Evolutionary conservation across 2,888 invertebrate genomes (phyloP).

Genomic region (Choreutis nemorana): DNA sequence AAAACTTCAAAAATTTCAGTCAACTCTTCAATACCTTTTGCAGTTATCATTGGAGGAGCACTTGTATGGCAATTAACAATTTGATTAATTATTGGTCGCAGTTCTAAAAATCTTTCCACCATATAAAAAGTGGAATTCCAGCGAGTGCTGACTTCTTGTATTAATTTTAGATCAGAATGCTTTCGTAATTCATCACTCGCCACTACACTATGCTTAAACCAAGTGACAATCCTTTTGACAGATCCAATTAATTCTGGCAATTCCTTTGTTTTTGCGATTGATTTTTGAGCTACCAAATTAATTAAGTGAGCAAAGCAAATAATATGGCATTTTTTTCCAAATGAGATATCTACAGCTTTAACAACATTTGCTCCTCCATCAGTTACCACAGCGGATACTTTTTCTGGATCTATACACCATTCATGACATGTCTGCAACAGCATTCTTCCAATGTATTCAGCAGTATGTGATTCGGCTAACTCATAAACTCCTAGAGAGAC

Average conservation of each 20-base stretch:
- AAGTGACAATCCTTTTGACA: conserved; percentile 11
- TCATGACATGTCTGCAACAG: conserved; percentile 4
- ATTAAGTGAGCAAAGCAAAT: conserved; percentile 9
- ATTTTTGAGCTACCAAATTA: conserved; percentile 14
- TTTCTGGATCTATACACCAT: conserved; percentile 4
- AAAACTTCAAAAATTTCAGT: too few species aligned
- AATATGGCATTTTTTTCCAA: conserved; percentile 11
- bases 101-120: conserved; percentile 10
- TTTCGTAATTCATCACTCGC: conserved; percentile 9
- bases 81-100: conserved; percentile 8
- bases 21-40: too few species aligned
- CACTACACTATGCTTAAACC: conserved; percentile 9
- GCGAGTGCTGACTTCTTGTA: conserved; percentile 10
- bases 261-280: conserved; percentile 10
- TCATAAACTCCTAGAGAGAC: conserved; percentile 9
- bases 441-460: conserved; percentile 8
- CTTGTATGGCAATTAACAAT: conserved; percentile 11
- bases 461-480: conserved; percentile 9
- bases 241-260: conserved; percentile 8
- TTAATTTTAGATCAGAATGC: conserved; percentile 9
- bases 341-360: conserved; percentile 11
- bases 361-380: conserved; percentile 12
- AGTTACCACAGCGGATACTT: conserved; percentile 10
- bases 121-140: conserved; percentile 14
- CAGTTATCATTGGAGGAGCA: too few species aligned